phyloP scores from a whole-genome alignment of 2,113 vertebrate genomes.

The Apaloderma vittatum region DNA sequence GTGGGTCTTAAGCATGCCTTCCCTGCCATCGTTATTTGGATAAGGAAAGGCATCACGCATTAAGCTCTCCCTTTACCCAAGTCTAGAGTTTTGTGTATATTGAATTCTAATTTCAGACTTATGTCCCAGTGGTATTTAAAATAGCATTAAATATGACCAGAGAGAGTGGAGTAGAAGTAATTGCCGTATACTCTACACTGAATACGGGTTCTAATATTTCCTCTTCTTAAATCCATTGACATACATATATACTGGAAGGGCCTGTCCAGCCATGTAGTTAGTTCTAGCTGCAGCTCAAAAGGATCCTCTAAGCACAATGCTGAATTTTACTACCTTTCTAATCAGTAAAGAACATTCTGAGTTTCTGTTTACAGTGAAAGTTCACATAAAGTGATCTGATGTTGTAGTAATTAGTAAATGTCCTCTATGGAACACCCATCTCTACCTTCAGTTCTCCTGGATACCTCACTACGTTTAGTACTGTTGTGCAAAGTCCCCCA shows the following conservation, averaged over 20 bases:
- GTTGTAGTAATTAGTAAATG: not conserved
- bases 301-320: not conserved
- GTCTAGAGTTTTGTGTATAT: not conserved
- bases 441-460: not conserved
- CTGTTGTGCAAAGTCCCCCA: not conserved
- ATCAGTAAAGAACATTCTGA: not conserved
- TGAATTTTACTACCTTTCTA: not conserved
- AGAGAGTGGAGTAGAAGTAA: not conserved
- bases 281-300: not conserved
- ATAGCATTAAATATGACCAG: not conserved
- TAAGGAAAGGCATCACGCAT: not conserved
- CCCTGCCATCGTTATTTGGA: not conserved
- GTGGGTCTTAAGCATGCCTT: not conserved
- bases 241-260: not conserved
- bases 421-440: not conserved
- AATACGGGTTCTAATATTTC: not conserved
- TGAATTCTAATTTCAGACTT: not conserved
- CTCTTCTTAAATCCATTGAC: not conserved
- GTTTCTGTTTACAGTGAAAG: not conserved
- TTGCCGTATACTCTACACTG: not conserved
- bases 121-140: not conserved
- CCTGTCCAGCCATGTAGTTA: not conserved
- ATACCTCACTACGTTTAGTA: not conserved
- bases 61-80: not conserved
- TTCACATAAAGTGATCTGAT: not conserved